phyloP scores from a whole-genome alignment of 2,113 vertebrate species.

The Aphyosemion australe region DNA sequence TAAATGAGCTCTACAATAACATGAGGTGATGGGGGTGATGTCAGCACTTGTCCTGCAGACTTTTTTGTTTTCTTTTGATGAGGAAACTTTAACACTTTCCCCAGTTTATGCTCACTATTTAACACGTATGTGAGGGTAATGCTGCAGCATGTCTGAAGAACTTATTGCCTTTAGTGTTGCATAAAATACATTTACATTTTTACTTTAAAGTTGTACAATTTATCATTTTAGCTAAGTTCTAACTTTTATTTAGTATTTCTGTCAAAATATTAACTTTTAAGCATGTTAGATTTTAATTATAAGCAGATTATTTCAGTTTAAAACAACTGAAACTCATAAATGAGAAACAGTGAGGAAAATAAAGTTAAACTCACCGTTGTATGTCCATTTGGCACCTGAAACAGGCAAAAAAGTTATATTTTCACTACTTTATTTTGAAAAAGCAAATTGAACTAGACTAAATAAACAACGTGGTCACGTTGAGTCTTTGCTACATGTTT shows the following conservation, averaged over 20 bases:
- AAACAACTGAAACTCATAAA: neutral
- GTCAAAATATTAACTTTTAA: no score
- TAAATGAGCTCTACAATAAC: conserved; percentile 6
- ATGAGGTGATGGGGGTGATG: conserved; percentile 11
- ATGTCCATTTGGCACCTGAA: conserved; percentile 88
- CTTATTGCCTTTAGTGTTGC: neutral
- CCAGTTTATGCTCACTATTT: no score
- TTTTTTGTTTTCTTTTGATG: neutral
- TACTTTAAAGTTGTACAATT: no score
- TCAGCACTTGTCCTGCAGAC: neutral
- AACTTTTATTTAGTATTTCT: no score
- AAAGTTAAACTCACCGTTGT: conserved; percentile 83
- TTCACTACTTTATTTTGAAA: neutral
- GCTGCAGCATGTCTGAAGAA: neutral
- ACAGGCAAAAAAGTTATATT: conserved; percentile 38
- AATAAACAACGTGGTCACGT: no score
- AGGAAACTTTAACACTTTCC: neutral
- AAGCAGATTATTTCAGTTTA: neutral
- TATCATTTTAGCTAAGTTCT: no score
- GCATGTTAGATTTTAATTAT: no score
- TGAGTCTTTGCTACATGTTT: no score
- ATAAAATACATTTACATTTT: no score
- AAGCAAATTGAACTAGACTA: neutral
- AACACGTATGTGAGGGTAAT: no score
- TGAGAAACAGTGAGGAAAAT: conserved; percentile 15